phyloP scores from a whole-genome alignment of 2,797 vertebrate species.

The Uromys caudimaculatus region DNA sequence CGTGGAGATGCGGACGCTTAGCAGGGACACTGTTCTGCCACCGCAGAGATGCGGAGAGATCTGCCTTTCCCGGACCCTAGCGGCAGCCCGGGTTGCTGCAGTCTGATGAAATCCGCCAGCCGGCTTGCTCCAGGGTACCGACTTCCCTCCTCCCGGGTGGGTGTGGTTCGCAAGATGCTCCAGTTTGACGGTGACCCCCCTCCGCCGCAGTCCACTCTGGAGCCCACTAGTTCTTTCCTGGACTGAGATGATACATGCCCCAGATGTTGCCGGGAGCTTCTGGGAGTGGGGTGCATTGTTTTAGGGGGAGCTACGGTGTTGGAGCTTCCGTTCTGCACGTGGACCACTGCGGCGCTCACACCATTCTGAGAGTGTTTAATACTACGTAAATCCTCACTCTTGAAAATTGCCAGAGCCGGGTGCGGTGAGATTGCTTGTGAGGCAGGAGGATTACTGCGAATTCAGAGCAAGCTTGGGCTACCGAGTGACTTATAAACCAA shows the following conservation, averaged over 20 bases:
- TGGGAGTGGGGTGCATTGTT: background rate
- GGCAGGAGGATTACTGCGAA: background rate
- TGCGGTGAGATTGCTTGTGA: background rate
- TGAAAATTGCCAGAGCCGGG: background rate
- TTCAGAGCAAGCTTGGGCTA: background rate
- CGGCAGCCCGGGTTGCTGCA: constrained; percentile 72
- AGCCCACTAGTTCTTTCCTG: background rate
- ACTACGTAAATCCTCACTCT: background rate
- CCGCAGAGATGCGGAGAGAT: background rate
- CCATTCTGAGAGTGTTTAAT: background rate
- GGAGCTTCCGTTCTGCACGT: background rate
- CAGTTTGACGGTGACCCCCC: background rate
- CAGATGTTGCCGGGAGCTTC: background rate
- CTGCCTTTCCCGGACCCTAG: constrained; percentile 64
- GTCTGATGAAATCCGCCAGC: constrained; percentile 88
- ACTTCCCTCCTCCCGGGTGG: background rate
- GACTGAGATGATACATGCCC: background rate
- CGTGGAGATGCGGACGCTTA: background rate
- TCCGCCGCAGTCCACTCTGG: background rate
- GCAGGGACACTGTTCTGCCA: background rate
- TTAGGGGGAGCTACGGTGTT: background rate
- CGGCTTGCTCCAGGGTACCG: constrained; percentile 72
- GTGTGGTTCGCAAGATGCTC: constrained; percentile 19
- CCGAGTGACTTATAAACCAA: background rate
- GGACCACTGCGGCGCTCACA: background rate